Base-by-base conservation (phyloP, 2,888 invertebrate genomes). In the Xestia xanthographa region DNA sequence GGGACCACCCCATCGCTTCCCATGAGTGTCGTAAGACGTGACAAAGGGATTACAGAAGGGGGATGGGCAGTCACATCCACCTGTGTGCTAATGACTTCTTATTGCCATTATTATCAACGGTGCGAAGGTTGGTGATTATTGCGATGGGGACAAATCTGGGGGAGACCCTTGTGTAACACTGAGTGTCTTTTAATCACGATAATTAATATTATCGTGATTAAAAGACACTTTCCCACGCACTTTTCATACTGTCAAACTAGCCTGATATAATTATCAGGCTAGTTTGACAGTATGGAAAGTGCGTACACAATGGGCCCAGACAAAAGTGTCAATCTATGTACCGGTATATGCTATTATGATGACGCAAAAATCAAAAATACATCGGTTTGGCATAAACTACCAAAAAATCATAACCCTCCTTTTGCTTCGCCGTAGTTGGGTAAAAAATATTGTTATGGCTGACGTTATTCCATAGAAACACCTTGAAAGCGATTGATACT, bases 21-120 rank as follows among this genome's bases (percentile, higher is more conserved):
- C 86, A 78, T 72, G 82, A 78, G 82, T 78, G 78, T 75, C 70
- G 78, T 78, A 72, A 78, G 78, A 82, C n/a, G 70, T 78, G 82
- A 85, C 72, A 85, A 74, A 71, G 66, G 63, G 60, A 75, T 78
- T 65, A 77, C 58, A 45, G 12, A 72, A 70, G 12, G 82, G 82
- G 83, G 72, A 62, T 72, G 75, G 75, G 68, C 83, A 81, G 83
- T 85, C 58, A 73, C 66, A 70, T 72, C 83, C 72, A 85, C 79
- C 78, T 79, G 79, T 75, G 79, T 65, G 43, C 50, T 85, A 86
- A 84, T 77, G 70, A 75, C n/a, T 66, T 70, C 72, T 75, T 77
- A 85, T 75, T 83, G 65, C 65, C 72, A 68, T 86, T 72, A 68
- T 86, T 72, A 77, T 60, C 65, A 66, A 65, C 62, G 65, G 71